Evolutionary conservation across 2,888 invertebrate genomes (phyloP).

Genomic region (Chaetogeoica ovagalla): DNA sequence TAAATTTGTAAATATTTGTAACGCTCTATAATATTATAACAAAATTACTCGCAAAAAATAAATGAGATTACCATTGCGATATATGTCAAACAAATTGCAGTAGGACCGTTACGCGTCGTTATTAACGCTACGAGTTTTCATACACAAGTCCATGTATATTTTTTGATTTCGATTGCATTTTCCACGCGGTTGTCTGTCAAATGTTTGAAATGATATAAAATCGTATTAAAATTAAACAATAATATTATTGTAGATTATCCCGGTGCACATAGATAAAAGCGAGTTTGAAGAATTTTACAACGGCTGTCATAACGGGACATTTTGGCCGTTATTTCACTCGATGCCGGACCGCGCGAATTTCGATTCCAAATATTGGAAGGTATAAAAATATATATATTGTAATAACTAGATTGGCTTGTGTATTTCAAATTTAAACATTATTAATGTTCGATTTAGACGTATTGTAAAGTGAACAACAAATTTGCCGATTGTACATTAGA

Average conservation of each 20-base stretch:
- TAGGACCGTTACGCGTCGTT: too few species aligned
- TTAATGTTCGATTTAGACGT: slow-evolving; percentile 57
- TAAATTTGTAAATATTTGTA: too few species aligned
- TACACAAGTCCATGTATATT: background rate
- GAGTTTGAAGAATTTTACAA: slow-evolving; percentile 60
- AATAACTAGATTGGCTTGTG: too few species aligned
- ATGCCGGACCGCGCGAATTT: slow-evolving; percentile 61
- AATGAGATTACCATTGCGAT: too few species aligned
- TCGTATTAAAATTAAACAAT: background rate
- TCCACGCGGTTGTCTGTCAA: background rate
- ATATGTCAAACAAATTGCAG: too few species aligned
- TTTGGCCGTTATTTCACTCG: slow-evolving; percentile 62
- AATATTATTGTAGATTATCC: slow-evolving; percentile 57
- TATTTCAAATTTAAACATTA: background rate
- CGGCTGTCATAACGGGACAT: slow-evolving; percentile 61
- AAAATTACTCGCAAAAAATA: too few species aligned
- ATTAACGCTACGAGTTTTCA: too few species aligned
- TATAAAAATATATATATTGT: slow-evolving; percentile 47
- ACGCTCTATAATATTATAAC: too few species aligned
- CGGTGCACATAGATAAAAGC: slow-evolving; percentile 58
- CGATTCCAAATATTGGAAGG: slow-evolving; percentile 59
- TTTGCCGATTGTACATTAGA: slow-evolving; percentile 59
- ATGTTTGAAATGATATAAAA: background rate
- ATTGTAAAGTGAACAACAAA: slow-evolving; percentile 59
- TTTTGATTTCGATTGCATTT: background rate